phyloP scores from a whole-genome alignment of 2,113 vertebrate genomes.

The Polypterus bichir region DNA sequence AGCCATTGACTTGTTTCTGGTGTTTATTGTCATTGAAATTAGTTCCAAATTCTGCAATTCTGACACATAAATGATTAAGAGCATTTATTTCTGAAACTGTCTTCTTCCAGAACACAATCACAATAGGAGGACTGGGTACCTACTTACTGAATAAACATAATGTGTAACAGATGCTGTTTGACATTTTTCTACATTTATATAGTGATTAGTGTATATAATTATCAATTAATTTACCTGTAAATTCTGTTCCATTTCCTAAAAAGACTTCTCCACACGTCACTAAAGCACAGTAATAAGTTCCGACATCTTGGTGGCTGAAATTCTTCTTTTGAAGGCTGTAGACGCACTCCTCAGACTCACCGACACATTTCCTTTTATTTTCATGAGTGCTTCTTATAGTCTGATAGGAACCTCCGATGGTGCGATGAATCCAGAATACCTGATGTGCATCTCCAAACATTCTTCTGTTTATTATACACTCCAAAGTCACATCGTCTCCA shows the following conservation, averaged over 20 bases:
- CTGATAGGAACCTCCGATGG: not conserved
- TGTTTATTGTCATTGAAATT: no score
- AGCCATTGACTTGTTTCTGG: no score
- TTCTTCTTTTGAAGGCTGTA: not conserved
- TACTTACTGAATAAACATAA: no score
- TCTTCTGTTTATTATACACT: not conserved
- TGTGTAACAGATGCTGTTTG: no score
- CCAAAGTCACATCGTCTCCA: not conserved
- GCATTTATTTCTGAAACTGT: no score
- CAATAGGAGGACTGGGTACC: no score
- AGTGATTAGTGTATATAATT: no score
- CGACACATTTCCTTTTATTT: not conserved
- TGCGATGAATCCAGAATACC: not conserved
- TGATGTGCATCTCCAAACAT: not conserved
- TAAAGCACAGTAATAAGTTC: not conserved
- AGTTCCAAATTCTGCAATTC: no score
- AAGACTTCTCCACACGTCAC: not conserved
- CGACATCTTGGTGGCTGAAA: not conserved
- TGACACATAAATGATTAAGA: no score
- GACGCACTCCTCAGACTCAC: not conserved
- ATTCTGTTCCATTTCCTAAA: not conserved
- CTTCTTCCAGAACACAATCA: no score
- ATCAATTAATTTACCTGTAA: no score
- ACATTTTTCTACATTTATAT: no score
- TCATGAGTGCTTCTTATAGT: not conserved